These are phyloP conservation scores for Deroplatys truncata DNA, from an alignment of 2,888 invertebrate genomes.

Conservation along the genomic window DNA sequence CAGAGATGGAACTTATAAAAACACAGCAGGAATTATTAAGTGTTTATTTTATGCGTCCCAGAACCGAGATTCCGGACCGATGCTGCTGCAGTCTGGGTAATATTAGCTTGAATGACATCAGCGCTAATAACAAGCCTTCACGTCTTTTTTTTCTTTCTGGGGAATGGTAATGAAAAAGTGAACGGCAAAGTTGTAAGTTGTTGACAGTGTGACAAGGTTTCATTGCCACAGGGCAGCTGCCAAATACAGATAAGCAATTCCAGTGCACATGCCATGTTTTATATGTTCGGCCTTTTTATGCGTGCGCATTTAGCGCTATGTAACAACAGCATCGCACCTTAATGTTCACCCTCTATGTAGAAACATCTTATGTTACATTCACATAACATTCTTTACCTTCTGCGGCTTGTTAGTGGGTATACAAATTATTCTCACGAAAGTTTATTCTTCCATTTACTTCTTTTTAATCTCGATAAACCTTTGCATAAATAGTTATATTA, in stretches of 20 bases:
- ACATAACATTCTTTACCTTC: too few species aligned
- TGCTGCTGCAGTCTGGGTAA: not conserved
- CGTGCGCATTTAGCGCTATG: too few species aligned
- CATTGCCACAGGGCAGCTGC: not conserved
- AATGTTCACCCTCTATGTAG: too few species aligned
- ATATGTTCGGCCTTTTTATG: too few species aligned
- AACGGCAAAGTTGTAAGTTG: not conserved
- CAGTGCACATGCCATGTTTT: too few species aligned
- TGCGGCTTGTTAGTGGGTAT: too few species aligned
- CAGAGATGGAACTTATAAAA: not conserved
- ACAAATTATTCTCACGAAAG: too few species aligned
- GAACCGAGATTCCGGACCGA: not conserved
- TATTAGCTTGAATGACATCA: not conserved
- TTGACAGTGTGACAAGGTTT: not conserved
- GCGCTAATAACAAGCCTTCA: not conserved
- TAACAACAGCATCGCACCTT: too few species aligned
- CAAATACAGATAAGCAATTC: not conserved
- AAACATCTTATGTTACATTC: too few species aligned
- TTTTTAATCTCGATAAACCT: too few species aligned
- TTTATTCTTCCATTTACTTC: too few species aligned
- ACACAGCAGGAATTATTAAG: slow-evolving; percentile 5
- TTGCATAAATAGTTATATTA: too few species aligned
- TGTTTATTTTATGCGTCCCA: slow-evolving; percentile 2
- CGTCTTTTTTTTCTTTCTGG: not conserved
- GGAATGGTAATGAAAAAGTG: not conserved